Evolutionary conservation across 2,113 vertebrate genomes (phyloP), one percentile per base, ranked within the genome.

Genomic region (Melierax canorus): DNA sequence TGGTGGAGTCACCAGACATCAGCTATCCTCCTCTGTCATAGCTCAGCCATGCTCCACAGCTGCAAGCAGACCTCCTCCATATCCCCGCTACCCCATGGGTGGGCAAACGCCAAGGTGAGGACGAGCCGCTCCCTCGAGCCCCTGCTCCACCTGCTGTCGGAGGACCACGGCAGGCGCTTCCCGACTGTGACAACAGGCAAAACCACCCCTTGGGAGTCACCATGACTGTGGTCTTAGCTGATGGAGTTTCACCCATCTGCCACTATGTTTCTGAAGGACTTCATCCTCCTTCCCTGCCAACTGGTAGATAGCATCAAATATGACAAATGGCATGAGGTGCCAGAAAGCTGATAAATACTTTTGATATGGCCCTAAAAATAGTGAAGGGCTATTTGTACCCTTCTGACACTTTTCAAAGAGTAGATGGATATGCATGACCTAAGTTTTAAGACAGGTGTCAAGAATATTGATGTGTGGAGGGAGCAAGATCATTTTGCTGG

Each of bases 321-420:
- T 96, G 96, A 98, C 96, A 98, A 98, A 98, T 95, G 96, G 92
- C 75, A 93, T 75, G 95, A 97, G 90, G 93, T 96, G 97, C 97
- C 97, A 98, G 96, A 91, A 94, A 97, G 93, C 92, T 97, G 96
- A 98, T 97, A 97, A 98, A 97, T 97, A 97, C 97, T 97, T 97
- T 93, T 96, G 97, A 97, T 94, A 94, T 5, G 22, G 97, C 96
- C 97, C 98, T 98, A 98, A 98, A 98, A 98, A 98, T 97, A 98
- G 98, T 69, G 74, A 94, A 94, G 51, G 88, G 89, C 86, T 98
- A 97, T 97, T 96, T 98, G 96, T 92, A 95, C 93, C 78, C 73
- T 93, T 93, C 81, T 98, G 98, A 97, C 96, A 96, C 94, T 96
- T 98, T 77, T 89, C 89, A 81, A 95, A 94, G 92, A 93, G 97